Evolutionary conservation across 2,797 vertebrate species (phyloP).

Genomic region (Argentina silus): DNA sequence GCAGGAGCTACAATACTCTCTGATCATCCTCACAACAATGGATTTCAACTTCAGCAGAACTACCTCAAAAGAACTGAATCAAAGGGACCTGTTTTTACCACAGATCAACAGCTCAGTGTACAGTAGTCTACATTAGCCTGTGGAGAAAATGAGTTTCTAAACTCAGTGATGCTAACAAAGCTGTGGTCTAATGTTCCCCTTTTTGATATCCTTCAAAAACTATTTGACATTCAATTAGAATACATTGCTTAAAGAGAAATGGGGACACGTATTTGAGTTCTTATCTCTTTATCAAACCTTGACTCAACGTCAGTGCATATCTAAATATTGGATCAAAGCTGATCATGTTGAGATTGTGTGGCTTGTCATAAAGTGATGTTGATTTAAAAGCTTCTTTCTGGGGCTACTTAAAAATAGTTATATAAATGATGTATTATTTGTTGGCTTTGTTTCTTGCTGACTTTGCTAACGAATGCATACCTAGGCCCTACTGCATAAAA

Average conservation of each 20-base stretch:
- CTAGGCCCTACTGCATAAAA: background rate
- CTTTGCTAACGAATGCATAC: background rate
- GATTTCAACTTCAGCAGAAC: conserved; percentile 55
- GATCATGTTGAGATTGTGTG: conserved; percentile 2
- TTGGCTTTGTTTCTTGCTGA: background rate
- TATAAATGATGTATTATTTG: background rate
- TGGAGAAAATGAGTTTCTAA: conserved; percentile 1
- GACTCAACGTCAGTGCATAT: conserved; percentile 14
- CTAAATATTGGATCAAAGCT: conserved; percentile 14
- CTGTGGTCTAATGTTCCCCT: background rate
- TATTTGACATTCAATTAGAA: background rate
- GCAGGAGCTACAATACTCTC: conserved; percentile 36
- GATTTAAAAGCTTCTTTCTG: background rate
- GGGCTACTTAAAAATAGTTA: conserved; percentile 3
- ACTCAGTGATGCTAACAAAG: background rate
- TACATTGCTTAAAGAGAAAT: background rate
- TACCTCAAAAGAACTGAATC: conserved; percentile 53
- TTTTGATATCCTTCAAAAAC: background rate
- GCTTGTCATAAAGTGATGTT: background rate
- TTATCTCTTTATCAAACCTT: background rate
- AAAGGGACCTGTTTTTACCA: conserved; percentile 38
- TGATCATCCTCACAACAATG: conserved; percentile 44
- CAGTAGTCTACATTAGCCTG: conserved; percentile 18
- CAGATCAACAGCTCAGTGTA: conserved; percentile 40
- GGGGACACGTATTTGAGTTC: background rate